Base-by-base conservation (phyloP, 1,140 invertebrate genomes). In the Drosophila pachea region DNA sequence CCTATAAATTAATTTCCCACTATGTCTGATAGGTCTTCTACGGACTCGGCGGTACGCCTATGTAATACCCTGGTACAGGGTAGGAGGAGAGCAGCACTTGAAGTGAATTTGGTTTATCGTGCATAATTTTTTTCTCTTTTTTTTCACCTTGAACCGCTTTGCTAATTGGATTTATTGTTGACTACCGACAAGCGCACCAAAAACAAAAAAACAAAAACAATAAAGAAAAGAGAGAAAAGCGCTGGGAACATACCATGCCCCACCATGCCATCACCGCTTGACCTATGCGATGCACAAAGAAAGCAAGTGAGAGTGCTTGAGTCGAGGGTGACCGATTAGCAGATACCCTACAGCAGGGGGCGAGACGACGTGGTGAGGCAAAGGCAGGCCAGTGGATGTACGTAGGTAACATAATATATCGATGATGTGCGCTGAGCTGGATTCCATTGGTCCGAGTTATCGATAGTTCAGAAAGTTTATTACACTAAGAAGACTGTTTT, bases 91-190 rank as follows among this genome's bases (percentile, higher is more conserved):
- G 43, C 42, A 58, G 31, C 50, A 36, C 45, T 12, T 35, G 47
- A 56, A 63, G 48, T 14, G 42, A 77, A 70, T 73, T 79, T 47
- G 61, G 72, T 72, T 81, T 81, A 77, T 82, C 56, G 63, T 65
- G 66, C 63, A 82, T 74, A 82, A 43, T 43, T 43, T 43, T 43
- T 43, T 43, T 4, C 71, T 81, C 70, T 62, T 59, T 4, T 74
- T 81, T 74, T 62, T 59, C 74, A 83, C 78, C 78, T 82, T 82
- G 78, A 83, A 83, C 75, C 62, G 81, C 66, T 77, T 77, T 68
- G 50, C 81, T 84, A 84, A 84, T 84, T 84, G 79, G 79, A 84
- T 84, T 79, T 84, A 86, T 84, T 79, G 79, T 79, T 84, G 76
- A 84, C 81, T 84, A 81, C 81, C 84, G 79, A 86, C 77, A 76